Conservation (phyloP, 2,888 invertebrate species). For the Drosophila atripex region DNA sequence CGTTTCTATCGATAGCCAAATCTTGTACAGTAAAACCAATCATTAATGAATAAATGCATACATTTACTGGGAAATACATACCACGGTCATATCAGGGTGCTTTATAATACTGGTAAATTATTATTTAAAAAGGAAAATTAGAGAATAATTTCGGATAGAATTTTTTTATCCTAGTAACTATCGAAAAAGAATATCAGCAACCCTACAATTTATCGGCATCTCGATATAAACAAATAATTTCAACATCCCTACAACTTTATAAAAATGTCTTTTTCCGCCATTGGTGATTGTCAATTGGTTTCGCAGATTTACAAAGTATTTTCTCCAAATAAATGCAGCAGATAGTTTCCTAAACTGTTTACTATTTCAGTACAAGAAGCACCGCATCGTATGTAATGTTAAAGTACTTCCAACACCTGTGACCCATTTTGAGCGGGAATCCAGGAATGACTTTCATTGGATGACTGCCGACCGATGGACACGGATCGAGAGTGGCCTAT, state of each 20-base stretch:
- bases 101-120: too few relatives aligned
- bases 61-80: too few relatives aligned
- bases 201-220: too few relatives aligned
- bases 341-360: background rate
- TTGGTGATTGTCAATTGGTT: constrained; percentile 52
- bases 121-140: too few relatives aligned
- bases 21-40: too few relatives aligned
- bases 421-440: constrained; percentile 24
- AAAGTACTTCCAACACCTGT: constrained; percentile 52
- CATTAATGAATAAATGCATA: too few relatives aligned
- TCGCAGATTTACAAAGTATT: constrained; percentile 54
- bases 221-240: too few relatives aligned
- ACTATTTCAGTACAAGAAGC: constrained; percentile 40
- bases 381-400: constrained; percentile 43
- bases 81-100: too few relatives aligned
- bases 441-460: constrained; percentile 48
- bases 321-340: background rate
- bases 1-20: too few relatives aligned
- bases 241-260: constrained; percentile 2
- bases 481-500: constrained; percentile 46
- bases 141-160: too few relatives aligned
- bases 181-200: too few relatives aligned
- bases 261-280: constrained; percentile 50
- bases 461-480: constrained; percentile 58
- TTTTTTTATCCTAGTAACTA: too few relatives aligned